Conservation (phyloP, 2,888 invertebrate species). For the Andrena trimmerana region DNA sequence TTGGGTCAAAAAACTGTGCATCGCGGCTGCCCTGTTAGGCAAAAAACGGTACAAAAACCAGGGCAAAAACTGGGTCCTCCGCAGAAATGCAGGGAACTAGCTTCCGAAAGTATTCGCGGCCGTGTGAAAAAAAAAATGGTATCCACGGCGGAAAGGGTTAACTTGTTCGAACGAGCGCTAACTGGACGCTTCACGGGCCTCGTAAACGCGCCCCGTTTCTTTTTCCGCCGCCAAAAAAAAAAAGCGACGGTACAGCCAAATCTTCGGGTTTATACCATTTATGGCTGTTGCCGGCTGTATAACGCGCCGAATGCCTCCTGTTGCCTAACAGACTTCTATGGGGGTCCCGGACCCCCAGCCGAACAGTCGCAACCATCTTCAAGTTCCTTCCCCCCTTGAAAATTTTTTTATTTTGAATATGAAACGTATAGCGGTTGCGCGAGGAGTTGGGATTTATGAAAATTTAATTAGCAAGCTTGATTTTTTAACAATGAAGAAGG, state of each 20-base stretch:
- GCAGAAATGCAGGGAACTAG: not conserved
- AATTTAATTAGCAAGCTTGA: no score
- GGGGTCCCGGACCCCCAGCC: slow-evolving; percentile 15
- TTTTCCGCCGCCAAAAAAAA: slow-evolving; percentile 17
- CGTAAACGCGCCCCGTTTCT: slow-evolving; percentile 35
- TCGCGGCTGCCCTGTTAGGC: not conserved
- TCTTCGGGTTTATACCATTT: slow-evolving; percentile 47
- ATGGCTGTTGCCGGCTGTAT: slow-evolving; percentile 32
- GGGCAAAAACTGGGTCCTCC: slow-evolving; percentile 62
- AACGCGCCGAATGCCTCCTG: slow-evolving; percentile 40
- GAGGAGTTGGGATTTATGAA: no score
- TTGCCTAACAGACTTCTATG: slow-evolving; percentile 55
- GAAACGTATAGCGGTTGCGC: not conserved
- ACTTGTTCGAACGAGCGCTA: slow-evolving; percentile 68
- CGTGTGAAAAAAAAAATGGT: slow-evolving; percentile 37
- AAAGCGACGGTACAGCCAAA: slow-evolving; percentile 31
- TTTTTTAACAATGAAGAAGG: no score
- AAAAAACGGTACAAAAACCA: slow-evolving; percentile 73
- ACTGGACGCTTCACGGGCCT: slow-evolving; percentile 60
- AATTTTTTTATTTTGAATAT: not conserved
- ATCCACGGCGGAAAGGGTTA: slow-evolving; percentile 66
- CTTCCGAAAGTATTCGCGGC: not conserved
- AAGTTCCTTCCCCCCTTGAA: no score
- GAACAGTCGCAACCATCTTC: slow-evolving; percentile 3
- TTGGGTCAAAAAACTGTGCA: slow-evolving; percentile 65